phyloP scores from a whole-genome alignment of 2,888 invertebrate species.

The Tortrix viridana region DNA sequence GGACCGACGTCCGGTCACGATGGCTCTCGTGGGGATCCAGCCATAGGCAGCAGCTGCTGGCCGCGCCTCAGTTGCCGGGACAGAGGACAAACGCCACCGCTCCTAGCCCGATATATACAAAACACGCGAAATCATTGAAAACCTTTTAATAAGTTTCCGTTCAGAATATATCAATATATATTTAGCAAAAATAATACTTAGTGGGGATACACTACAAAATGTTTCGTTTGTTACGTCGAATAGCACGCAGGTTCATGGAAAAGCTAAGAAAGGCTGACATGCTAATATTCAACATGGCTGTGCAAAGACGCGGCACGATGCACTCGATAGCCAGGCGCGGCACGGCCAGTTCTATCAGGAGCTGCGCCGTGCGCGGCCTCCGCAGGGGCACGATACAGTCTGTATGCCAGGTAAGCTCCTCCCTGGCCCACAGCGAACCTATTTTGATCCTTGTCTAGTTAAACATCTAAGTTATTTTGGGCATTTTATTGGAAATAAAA shows the following conservation, averaged over 20 bases:
- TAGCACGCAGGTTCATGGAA: slow-evolving; percentile 57
- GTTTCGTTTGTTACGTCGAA: slow-evolving; percentile 62
- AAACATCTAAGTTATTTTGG: too few species aligned
- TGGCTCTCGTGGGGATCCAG: slow-evolving; percentile 60
- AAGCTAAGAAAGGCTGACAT: slow-evolving; percentile 64
- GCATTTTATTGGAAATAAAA: too few species aligned
- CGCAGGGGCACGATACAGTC: slow-evolving; percentile 70
- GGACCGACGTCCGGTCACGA: slow-evolving; percentile 32
- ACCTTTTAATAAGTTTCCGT: too few species aligned
- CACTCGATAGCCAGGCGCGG: slow-evolving; percentile 60
- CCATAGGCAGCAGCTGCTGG: slow-evolving; percentile 44
- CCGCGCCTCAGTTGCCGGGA: slow-evolving; percentile 5
- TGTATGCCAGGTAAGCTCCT: slow-evolving; percentile 67
- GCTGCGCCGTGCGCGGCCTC: too few species aligned
- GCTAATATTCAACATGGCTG: slow-evolving; percentile 60
- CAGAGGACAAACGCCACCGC: not conserved
- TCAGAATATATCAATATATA: too few species aligned
- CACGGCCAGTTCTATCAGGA: too few species aligned
- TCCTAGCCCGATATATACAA: not conserved
- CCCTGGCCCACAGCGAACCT: too few species aligned
- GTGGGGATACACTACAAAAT: slow-evolving; percentile 46
- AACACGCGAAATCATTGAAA: too few species aligned
- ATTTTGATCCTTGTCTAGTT: too few species aligned
- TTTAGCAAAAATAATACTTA: too few species aligned
- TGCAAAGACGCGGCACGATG: slow-evolving; percentile 61